Evolutionary conservation across 2,113 vertebrate species (phyloP), one percentile per base, ranked within the genome.

Genomic region (Montifringilla adamsi): DNA sequence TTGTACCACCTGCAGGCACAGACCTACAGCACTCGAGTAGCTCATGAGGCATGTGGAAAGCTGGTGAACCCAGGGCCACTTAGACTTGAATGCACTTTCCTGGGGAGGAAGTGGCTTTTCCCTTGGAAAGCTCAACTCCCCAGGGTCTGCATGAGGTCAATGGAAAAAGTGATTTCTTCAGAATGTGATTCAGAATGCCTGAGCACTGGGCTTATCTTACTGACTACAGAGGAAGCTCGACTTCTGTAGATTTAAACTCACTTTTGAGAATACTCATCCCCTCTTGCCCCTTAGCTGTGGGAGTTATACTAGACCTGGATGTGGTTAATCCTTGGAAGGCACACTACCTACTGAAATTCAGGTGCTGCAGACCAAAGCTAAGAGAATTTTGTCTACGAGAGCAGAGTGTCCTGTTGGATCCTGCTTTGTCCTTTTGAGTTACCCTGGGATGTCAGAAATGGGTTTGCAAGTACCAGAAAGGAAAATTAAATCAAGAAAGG

Each of bases 91-190:
- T 81, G 84, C 80, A 46, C 80, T 94, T 95, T 94, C 73, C 76
- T 92, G 77, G 76, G 89, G 76, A 95, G 94, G 95, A 96, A 94
- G 91, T 93, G 91, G 94, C 95, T 96, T 95, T 96, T 95, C 89
- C 92, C 94, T 90, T 90, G 91, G 86, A 95, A 91, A 87, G 83
- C 86, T 92, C 86, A 87, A 82, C 22, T 97, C 95, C 94, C 94
- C 76, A 90, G 91, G 64, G 96, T 78, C 86, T 73, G 60, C 30
- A 21, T 94, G 94, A 96, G 88, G 91, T 97, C 89, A 94, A 86
- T 89, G 96, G 95, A 93, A 97, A 94, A 89, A 96, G 80, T 92
- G 89, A 97, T 94, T 90, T 94, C 33, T 96, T 84, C 89, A 90
- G 80, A 93, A 88, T 69, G 33, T 85, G 88, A 92, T 90, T 95